Evolutionary conservation across 2,888 invertebrate genomes (phyloP).

Genomic region (Sesia apiformis): DNA sequence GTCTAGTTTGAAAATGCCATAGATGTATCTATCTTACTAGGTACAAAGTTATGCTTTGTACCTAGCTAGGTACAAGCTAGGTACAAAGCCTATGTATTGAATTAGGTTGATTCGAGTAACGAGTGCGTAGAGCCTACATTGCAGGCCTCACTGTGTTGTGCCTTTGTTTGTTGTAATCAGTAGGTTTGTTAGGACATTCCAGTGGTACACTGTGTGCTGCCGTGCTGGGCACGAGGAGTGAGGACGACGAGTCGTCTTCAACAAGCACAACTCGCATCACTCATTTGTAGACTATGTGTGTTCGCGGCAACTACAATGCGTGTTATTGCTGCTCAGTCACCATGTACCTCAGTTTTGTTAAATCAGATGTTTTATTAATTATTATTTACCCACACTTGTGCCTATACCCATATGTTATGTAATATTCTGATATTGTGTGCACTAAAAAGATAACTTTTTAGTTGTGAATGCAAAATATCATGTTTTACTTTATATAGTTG

Average conservation of each 20-base stretch:
- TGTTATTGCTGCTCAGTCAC: not conserved
- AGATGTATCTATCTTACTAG: conserved; percentile 54
- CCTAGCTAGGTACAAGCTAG: too few relatives aligned
- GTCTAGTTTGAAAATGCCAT: conserved; percentile 75
- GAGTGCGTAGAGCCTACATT: conserved; percentile 53
- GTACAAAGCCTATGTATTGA: conserved; percentile 38
- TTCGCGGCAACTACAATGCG: not conserved
- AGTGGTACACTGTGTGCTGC: conserved; percentile 51
- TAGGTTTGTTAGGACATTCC: conserved; percentile 52
- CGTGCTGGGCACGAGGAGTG: too few relatives aligned
- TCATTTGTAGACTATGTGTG: conserved; percentile 11
- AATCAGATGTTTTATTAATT: conserved; percentile 53
- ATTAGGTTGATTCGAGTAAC: conserved; percentile 40
- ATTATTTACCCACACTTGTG: conserved; percentile 38
- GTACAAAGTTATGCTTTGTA: too few relatives aligned
- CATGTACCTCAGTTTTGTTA: conserved; percentile 47
- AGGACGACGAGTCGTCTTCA: too few relatives aligned
- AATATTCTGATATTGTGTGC: conserved; percentile 51
- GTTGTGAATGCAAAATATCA: conserved; percentile 43
- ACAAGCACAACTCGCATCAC: too few relatives aligned
- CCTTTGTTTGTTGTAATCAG: conserved; percentile 60
- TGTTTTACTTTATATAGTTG: not conserved
- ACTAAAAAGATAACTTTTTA: conserved; percentile 34
- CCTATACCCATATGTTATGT: conserved; percentile 41
- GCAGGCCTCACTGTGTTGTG: conserved; percentile 60